These are phyloP conservation scores for Sebastes fasciatus DNA, from an alignment of 2,113 vertebrate species.

Conservation along the genomic window DNA sequence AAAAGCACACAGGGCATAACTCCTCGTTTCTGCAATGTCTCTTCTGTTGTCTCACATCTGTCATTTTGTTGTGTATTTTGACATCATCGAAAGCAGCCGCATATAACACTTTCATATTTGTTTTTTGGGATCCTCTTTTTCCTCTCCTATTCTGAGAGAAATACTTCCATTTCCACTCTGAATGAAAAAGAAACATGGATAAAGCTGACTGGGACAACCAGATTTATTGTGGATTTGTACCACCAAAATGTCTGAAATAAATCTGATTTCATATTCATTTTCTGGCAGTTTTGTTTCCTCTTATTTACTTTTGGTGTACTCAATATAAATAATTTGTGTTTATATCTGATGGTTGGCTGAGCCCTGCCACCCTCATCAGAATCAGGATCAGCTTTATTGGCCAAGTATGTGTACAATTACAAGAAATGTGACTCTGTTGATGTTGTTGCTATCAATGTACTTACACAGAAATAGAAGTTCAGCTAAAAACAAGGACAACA, in stretches of 20 bases:
- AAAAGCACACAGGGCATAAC: not conserved
- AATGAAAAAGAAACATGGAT: slow-evolving; percentile 40
- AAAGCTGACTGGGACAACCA: slow-evolving; percentile 62
- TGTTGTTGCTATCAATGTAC: not conserved
- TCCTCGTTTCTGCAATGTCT: not conserved
- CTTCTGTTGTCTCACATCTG: slow-evolving; percentile 27
- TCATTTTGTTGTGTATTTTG: slow-evolving; percentile 40
- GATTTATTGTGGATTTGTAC: slow-evolving; percentile 67
- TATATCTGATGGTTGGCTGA: not conserved
- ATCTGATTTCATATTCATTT: slow-evolving; percentile 60
- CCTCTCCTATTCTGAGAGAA: slow-evolving; percentile 53
- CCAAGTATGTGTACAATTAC: not conserved
- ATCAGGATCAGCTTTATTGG: not conserved
- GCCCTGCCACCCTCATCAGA: not conserved
- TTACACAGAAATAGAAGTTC: not conserved
- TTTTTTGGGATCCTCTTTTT: slow-evolving; percentile 48
- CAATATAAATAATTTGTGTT: not conserved
- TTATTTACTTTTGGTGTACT: not conserved
- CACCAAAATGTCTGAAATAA: slow-evolving; percentile 67
- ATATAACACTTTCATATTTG: slow-evolving; percentile 24
- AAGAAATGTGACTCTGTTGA: not conserved
- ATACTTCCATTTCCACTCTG: slow-evolving; percentile 53
- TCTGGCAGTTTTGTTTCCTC: not conserved
- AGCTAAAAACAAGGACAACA: not conserved
- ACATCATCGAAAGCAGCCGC: slow-evolving; percentile 51